Evolutionary conservation across 2,113 vertebrate genomes (phyloP).

Genomic region (Prinia subflava): DNA sequence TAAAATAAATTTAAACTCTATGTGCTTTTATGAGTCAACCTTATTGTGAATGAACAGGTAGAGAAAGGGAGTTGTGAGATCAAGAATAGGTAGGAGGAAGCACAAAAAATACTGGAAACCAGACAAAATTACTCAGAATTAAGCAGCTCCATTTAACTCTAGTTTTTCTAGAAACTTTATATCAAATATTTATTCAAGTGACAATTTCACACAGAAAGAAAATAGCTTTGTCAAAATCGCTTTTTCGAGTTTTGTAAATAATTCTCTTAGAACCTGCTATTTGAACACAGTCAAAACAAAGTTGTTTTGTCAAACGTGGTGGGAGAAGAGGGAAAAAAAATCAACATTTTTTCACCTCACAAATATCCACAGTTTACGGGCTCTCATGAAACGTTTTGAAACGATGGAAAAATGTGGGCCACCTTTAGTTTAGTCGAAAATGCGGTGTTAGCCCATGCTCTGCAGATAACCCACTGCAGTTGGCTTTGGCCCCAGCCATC

Average conservation of each 20-base stretch:
- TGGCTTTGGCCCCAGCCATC: not conserved
- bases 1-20: not conserved
- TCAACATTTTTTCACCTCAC: not conserved
- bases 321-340: too few species aligned
- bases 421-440: not conserved
- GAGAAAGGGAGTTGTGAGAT: not conserved
- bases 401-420: not conserved
- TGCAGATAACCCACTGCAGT: not conserved
- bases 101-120: not conserved
- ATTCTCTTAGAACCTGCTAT: not conserved
- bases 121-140: not conserved
- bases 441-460: accelerated
- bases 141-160: not conserved
- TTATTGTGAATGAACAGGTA: not conserved
- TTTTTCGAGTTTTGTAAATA: not conserved
- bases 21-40: not conserved
- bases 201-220: not conserved
- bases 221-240: not conserved
- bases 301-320: not conserved
- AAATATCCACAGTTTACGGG: not conserved
- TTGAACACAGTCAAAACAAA: conserved; percentile 1
- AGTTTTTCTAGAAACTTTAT: not conserved
- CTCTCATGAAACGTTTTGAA: not conserved
- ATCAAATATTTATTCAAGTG: not conserved
- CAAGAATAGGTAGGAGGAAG: not conserved